A percentile compares a stretch with the other conserved stretches of the same genome.
These are phyloP conservation scores for Protula sp. DNA, from an alignment of 2,888 invertebrate genomes.

Conservation along the genomic window DNA sequence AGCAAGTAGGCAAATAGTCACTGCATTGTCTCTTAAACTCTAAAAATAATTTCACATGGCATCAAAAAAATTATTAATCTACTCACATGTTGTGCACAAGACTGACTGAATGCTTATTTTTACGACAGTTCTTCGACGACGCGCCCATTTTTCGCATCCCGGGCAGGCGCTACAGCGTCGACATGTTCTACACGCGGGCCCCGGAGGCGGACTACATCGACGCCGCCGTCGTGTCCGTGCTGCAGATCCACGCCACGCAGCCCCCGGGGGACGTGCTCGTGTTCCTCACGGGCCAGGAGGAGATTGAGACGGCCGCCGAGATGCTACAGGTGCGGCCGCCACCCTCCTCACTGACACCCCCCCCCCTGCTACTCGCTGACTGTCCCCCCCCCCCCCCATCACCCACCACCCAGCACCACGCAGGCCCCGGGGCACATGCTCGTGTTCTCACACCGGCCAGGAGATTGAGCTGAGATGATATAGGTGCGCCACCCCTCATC, in stretches of 20 bases:
- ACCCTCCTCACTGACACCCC: background rate
- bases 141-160: slow-evolving; percentile 97
- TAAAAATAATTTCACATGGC: slow-evolving; percentile 27
- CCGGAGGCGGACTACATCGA: slow-evolving; percentile 99
- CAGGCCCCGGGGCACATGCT: slow-evolving; percentile 93
- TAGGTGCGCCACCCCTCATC: slow-evolving; percentile 30
- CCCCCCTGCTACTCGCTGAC: background rate
- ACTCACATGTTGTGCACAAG: no score
- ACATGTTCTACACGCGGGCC: slow-evolving; percentile 97
- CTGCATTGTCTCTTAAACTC: no score
- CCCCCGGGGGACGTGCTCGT: slow-evolving; percentile 92
- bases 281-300: slow-evolving; percentile 77
- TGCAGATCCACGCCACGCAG: slow-evolving; percentile 98
- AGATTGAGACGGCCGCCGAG: slow-evolving; percentile 58
- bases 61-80: no score
- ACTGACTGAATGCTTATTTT: no score
- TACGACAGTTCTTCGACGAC: slow-evolving; percentile 93
- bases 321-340: slow-evolving; percentile 49
- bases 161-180: slow-evolving; percentile 94
- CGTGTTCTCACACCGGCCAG: slow-evolving; percentile 85
- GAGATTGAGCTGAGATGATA: slow-evolving; percentile 59
- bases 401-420: no score
- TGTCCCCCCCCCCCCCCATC: background rate
- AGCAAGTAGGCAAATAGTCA: no score
- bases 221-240: slow-evolving; percentile 91